phyloP scores from a whole-genome alignment of 2,113 vertebrate genomes.

The Poeciliopsis prolifica region DNA sequence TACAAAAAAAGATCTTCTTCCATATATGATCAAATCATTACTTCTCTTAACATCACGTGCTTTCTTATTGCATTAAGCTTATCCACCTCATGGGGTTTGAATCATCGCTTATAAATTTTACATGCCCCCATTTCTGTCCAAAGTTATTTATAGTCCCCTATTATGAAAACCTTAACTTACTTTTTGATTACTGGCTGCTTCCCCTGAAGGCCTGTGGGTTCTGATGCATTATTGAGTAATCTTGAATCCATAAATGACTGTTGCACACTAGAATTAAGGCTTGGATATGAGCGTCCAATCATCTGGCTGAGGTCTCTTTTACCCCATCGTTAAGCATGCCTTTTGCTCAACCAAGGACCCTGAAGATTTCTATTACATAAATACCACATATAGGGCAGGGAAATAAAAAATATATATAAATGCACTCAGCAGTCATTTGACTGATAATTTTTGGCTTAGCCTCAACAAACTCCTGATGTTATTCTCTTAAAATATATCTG shows the following conservation, averaged over 20 bases:
- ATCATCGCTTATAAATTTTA: constrained; percentile 77
- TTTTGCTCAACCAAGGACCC: constrained; percentile 34
- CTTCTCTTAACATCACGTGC: constrained; percentile 46
- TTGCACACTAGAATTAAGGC: constrained; percentile 56
- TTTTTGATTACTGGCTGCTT: constrained; percentile 77
- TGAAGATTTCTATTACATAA: constrained; percentile 12
- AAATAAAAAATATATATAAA: constrained; percentile 3
- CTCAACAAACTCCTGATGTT: not conserved
- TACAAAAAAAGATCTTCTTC: constrained; percentile 26
- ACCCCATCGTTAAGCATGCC: not conserved
- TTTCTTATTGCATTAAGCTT: constrained; percentile 43
- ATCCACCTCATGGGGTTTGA: constrained; percentile 63
- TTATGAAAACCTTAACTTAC: constrained; percentile 80
- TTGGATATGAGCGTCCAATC: constrained; percentile 50
- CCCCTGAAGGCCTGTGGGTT: constrained; percentile 64
- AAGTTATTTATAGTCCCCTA: constrained; percentile 78
- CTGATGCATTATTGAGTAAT: constrained; percentile 79
- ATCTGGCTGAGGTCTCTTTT: constrained; percentile 16
- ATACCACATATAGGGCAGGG: not conserved
- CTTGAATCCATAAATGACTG: constrained; percentile 65
- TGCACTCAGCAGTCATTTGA: constrained; percentile 6
- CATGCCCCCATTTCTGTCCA: constrained; percentile 75
- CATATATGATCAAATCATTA: constrained; percentile 23
- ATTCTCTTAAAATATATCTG: too few species aligned
- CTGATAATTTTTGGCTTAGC: not conserved